phyloP scores from a whole-genome alignment of 1,140 invertebrate species.

The Oedothorax gibbosus region DNA sequence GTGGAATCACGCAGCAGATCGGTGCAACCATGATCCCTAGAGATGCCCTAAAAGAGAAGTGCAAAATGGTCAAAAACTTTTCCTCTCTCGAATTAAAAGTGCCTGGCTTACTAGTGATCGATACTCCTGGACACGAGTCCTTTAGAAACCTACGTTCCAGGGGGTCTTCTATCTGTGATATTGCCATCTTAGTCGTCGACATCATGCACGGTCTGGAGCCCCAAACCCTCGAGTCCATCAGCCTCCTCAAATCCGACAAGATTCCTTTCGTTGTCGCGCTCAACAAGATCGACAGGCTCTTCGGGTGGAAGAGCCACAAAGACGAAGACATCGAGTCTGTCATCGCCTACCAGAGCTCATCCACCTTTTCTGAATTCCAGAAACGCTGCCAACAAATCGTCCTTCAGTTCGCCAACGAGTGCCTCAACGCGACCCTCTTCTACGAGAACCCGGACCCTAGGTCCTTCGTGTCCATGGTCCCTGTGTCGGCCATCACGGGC shows the following conservation, averaged over 20 bases:
- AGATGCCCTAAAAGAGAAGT: conserved; percentile 93
- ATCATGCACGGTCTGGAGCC: conserved; percentile 99
- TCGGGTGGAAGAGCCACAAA: conserved; percentile 94
- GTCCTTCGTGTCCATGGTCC: conserved; percentile 94
- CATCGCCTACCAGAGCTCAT: conserved; percentile 83
- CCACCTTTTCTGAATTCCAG: conserved; percentile 95
- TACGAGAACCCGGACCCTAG: conserved; percentile 95
- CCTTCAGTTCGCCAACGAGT: conserved; percentile 93
- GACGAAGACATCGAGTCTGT: conserved; percentile 92
- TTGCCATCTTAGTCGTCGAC: conserved; percentile 99
- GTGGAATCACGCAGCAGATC: conserved; percentile 99
- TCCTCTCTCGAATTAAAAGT: conserved; percentile 84
- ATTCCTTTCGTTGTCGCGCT: conserved; percentile 98
- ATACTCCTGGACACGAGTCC: conserved; percentile 99
- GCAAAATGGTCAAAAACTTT: conserved; percentile 88
- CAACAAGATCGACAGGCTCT: conserved; percentile 87
- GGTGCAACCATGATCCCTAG: conserved; percentile 99
- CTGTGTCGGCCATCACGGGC: conserved; percentile 95
- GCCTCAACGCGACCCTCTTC: conserved; percentile 92
- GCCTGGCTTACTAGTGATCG: conserved; percentile 98
- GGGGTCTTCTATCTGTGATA: conserved; percentile 99
- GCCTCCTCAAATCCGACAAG: conserved; percentile 91
- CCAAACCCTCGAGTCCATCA: conserved; percentile 98
- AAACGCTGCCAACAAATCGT: conserved; percentile 89
- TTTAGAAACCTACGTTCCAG: conserved; percentile 97